These are phyloP conservation scores for Siphamia tubifer DNA, from an alignment of 2,113 vertebrate species.

Conservation along the genomic window DNA sequence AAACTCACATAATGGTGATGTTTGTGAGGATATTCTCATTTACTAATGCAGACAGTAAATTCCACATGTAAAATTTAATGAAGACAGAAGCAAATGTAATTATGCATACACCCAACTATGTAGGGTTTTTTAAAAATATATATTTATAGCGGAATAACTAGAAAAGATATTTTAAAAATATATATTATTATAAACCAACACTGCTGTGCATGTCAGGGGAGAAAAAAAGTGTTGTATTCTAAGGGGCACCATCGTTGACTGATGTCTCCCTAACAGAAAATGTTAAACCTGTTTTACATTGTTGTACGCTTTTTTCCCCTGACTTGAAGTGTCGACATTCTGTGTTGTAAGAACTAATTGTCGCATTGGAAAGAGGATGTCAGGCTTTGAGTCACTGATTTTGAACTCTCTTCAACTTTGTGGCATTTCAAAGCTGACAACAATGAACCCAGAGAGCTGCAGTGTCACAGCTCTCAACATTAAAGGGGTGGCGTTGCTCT, in stretches of 20 bases:
- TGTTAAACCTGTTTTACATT: conserved; percentile 75
- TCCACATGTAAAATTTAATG: not conserved
- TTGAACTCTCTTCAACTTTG: conserved; percentile 50
- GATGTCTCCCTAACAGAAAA: conserved; percentile 65
- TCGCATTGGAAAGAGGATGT: conserved; percentile 58
- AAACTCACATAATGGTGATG: too few species aligned
- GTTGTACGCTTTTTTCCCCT: conserved; percentile 30
- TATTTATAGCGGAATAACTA: too few species aligned
- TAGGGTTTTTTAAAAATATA: too few species aligned
- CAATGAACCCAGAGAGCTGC: conserved; percentile 39
- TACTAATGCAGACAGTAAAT: not conserved
- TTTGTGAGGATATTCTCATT: not conserved
- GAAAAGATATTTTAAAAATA: too few species aligned
- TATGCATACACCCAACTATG: too few species aligned
- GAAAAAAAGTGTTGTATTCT: conserved; percentile 55
- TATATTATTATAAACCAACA: conserved; percentile 33
- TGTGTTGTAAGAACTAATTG: conserved; percentile 74
- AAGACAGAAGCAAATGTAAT: too few species aligned
- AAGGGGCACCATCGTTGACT: conserved; percentile 51
- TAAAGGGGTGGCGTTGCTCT: conserved; percentile 15
- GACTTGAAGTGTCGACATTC: conserved; percentile 51
- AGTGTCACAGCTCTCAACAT: conserved; percentile 22
- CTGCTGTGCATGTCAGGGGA: conserved; percentile 25
- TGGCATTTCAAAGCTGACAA: conserved; percentile 72
- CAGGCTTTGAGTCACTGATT: conserved; percentile 48